phyloP scores from a whole-genome alignment of 2,113 vertebrate genomes.

The Tricholaema leucomelas region DNA sequence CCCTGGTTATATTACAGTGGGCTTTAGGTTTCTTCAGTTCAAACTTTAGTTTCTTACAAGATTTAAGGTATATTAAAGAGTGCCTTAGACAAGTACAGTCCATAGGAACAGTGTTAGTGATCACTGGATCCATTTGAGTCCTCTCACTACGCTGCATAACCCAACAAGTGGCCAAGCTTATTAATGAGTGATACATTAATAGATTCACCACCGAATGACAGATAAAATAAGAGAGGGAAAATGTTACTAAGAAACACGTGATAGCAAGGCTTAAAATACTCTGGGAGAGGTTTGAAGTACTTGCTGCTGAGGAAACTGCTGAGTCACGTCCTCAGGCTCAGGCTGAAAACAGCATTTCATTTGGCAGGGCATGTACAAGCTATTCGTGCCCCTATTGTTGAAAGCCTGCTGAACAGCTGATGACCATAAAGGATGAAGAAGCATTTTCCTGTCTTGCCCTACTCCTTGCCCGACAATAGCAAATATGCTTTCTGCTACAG shows the following conservation, averaged over 20 bases:
- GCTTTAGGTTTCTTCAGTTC: background rate
- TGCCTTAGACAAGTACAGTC: background rate
- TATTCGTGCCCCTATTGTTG: constrained; percentile 14
- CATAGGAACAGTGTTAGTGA: background rate
- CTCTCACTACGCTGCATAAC: background rate
- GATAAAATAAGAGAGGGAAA: constrained; percentile 30
- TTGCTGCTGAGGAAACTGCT: constrained; percentile 12
- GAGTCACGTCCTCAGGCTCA: constrained; percentile 16
- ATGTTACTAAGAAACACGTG: background rate
- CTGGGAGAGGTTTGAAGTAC: background rate
- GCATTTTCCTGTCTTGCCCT: background rate
- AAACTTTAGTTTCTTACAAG: background rate
- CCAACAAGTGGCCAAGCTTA: background rate
- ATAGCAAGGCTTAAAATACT: background rate
- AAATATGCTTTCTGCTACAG: background rate
- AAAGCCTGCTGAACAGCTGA: background rate
- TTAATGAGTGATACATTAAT: constrained; percentile 10
- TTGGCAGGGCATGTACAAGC: background rate
- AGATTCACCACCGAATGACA: background rate
- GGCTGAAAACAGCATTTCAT: background rate
- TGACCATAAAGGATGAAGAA: background rate
- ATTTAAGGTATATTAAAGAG: background rate
- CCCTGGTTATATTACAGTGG: accelerated
- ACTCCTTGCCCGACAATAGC: background rate
- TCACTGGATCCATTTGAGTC: background rate